These are phyloP conservation scores for Apostichopus leukothele DNA, from an alignment of 53 echinoderm and acorn worm species.

Conservation along the genomic window DNA sequence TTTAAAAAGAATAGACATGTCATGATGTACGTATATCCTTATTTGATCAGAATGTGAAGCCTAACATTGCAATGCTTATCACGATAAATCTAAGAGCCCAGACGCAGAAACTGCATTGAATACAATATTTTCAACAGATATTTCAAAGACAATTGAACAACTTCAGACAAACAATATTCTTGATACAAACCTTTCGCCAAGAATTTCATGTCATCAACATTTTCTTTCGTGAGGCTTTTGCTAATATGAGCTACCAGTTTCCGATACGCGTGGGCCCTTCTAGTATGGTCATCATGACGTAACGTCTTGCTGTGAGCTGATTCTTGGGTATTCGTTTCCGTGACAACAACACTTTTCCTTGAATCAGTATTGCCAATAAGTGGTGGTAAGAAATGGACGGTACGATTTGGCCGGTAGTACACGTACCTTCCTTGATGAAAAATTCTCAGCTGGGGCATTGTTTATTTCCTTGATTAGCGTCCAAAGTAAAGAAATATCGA, in stretches of 20 bases:
- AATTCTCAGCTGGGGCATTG: constrained; percentile 69
- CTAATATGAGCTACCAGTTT: constrained; percentile 70
- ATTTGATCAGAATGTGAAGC: too few species aligned
- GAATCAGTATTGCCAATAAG: constrained; percentile 18
- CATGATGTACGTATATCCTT: too few species aligned
- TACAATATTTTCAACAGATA: too few species aligned
- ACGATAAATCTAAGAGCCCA: too few species aligned
- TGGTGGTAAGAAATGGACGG: constrained; percentile 81
- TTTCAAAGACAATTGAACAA: too few species aligned
- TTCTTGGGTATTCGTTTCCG: constrained; percentile 21
- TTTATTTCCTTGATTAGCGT: neutral
- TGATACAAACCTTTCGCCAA: constrained; percentile 62
- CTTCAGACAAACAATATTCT: too few species aligned
- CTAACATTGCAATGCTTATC: too few species aligned
- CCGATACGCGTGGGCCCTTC: constrained; percentile 54
- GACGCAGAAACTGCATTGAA: too few species aligned
- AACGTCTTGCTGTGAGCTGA: neutral
- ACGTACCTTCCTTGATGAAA: constrained; percentile 73
- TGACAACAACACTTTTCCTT: neutral
- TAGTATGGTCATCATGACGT: neutral
- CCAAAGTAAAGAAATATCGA: too few species aligned
- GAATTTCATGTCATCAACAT: constrained; percentile 85
- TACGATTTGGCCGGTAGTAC: constrained; percentile 65
- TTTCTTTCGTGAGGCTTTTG: constrained; percentile 64
- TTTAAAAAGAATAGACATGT: too few species aligned